phyloP scores from a whole-genome alignment of 1,140 invertebrate genomes.

The Subanguina moxae region DNA sequence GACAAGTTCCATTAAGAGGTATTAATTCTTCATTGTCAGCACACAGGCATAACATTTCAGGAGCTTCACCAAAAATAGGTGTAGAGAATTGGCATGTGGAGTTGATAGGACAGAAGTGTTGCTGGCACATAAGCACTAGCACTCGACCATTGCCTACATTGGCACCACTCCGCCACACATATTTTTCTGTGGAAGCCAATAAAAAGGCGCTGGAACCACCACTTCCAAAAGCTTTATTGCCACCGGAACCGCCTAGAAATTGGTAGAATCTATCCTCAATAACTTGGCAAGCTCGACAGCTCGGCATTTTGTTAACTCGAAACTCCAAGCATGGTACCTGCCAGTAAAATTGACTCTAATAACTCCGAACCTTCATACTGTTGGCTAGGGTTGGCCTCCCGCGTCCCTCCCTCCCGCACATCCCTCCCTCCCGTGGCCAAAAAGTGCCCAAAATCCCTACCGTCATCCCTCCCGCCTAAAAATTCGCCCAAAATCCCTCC shows the following conservation, averaged over 20 bases:
- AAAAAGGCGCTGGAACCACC: slow-evolving; percentile 14
- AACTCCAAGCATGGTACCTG: no score
- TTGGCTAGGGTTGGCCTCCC: no score
- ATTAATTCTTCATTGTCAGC: slow-evolving; percentile 12
- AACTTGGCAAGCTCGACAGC: no score
- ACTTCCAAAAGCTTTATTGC: slow-evolving; percentile 17
- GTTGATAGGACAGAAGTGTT: slow-evolving; percentile 20
- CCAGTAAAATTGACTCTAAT: no score
- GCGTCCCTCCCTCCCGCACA: no score
- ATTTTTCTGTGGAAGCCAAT: background rate
- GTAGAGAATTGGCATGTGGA: slow-evolving; percentile 29
- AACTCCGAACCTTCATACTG: no score
- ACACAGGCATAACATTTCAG: slow-evolving; percentile 28
- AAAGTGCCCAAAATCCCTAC: no score
- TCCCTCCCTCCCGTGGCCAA: no score
- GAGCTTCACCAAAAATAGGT: slow-evolving; percentile 16
- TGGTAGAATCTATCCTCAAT: no score
- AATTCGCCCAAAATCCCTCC: no score
- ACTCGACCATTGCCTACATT: slow-evolving; percentile 32
- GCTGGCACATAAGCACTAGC: slow-evolving; percentile 23
- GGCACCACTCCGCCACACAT: slow-evolving; percentile 14
- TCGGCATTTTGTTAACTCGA: no score
- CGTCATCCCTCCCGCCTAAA: no score
- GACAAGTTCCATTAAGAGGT: slow-evolving; percentile 14
- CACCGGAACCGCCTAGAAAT: slow-evolving; percentile 17